Percentiles rank a stretch among this genome's conserved stretches.
These are phyloP conservation scores for Drosophila histrio DNA, from an alignment of 2,888 invertebrate species.

Conservation along the genomic window DNA sequence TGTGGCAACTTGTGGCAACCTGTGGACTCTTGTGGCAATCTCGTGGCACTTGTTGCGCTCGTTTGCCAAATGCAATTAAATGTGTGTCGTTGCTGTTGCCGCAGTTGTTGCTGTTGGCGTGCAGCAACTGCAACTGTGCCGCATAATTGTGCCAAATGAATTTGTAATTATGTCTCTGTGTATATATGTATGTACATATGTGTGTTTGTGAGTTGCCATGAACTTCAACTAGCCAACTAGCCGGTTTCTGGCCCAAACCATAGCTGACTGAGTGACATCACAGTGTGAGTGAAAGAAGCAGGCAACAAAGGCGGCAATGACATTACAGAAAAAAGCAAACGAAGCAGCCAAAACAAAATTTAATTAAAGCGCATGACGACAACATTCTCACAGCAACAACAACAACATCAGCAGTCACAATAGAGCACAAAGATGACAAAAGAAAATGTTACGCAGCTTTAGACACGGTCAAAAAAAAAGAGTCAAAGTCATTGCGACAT, in stretches of 20 bases:
- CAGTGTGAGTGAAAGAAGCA: constrained; percentile 42
- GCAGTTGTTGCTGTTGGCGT: constrained; percentile 14
- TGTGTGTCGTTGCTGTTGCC: constrained; percentile 58
- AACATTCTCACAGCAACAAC: constrained; percentile 35
- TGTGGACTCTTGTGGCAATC: constrained; percentile 23
- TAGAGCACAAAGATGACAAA: constrained; percentile 34
- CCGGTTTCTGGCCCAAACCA: constrained; percentile 48
- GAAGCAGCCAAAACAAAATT: constrained; percentile 68
- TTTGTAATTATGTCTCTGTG: constrained; percentile 67
- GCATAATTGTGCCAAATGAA: constrained; percentile 80
- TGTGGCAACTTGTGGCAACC: constrained; percentile 11
- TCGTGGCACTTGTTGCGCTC: constrained; percentile 66
- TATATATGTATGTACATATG: constrained; percentile 23
- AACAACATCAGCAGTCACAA: background rate
- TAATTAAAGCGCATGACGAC: constrained; percentile 77
- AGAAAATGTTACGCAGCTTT: constrained; percentile 53
- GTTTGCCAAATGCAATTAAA: constrained; percentile 78
- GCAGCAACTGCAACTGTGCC: constrained; percentile 60
- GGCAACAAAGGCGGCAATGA: constrained; percentile 49
- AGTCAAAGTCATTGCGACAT: constrained; percentile 72
- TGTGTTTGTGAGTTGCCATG: constrained; percentile 53
- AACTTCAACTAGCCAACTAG: constrained; percentile 62
- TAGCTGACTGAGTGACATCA: constrained; percentile 69
- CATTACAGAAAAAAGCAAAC: constrained; percentile 59
- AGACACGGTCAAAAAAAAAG: constrained; percentile 57